phyloP scores from a whole-genome alignment of 1,140 invertebrate species.

The Luehdorfia chinensis region DNA sequence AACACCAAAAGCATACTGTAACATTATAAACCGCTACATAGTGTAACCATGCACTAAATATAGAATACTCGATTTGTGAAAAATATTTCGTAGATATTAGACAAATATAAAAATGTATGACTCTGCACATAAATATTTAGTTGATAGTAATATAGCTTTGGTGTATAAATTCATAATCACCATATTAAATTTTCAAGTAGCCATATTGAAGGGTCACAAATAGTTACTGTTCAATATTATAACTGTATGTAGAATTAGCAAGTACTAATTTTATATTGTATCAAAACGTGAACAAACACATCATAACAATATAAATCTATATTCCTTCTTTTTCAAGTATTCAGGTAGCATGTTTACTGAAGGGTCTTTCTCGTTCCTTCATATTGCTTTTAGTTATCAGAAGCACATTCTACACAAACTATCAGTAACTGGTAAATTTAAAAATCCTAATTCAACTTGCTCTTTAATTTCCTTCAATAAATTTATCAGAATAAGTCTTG shows the following conservation, averaged over 20 bases:
- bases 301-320: constrained; percentile 14
- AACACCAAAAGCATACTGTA: constrained; percentile 58
- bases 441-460: constrained; percentile 32
- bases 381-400: constrained; percentile 11
- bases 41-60: constrained; percentile 52
- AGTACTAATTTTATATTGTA: constrained; percentile 8
- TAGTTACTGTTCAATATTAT: no score
- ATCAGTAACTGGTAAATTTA: constrained; percentile 36
- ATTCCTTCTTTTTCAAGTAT: constrained; percentile 8
- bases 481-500: constrained; percentile 52
- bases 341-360: constrained; percentile 1
- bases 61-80: constrained; percentile 41
- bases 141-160: constrained; percentile 13
- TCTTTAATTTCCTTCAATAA: constrained; percentile 23
- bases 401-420: constrained; percentile 8
- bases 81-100: constrained; percentile 49
- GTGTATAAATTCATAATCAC: constrained; percentile 11
- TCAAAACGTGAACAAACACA: constrained; percentile 1
- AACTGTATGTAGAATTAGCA: constrained; percentile 13
- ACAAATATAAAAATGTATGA: constrained; percentile 45
- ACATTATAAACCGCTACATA: constrained; percentile 39
- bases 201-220: background rate
- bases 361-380: background rate
- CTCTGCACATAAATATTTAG: constrained; percentile 29
- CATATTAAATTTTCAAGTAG: background rate